A percentile compares a stretch with the other conserved stretches of the same genome.
These are phyloP conservation scores for Pelusios castaneus DNA, from an alignment of 2,113 vertebrate genomes.

Conservation along the genomic window DNA sequence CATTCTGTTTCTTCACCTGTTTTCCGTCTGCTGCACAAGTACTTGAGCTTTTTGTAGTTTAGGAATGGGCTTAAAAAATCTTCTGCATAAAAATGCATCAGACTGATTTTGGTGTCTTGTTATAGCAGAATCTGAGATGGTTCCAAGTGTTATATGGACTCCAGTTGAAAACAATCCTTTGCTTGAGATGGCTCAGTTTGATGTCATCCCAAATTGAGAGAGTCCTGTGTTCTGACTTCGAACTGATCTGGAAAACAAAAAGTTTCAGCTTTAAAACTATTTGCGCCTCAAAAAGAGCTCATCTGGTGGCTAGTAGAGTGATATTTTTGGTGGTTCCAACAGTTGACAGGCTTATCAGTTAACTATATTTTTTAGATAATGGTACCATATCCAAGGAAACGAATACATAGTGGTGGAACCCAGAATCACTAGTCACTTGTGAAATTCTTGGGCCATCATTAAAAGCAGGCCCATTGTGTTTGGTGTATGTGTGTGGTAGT, in stretches of 20 bases:
- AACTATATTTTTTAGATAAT: background rate
- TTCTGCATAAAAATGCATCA: background rate
- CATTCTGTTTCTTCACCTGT: conserved; percentile 4
- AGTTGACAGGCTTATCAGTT: background rate
- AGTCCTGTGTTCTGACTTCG: background rate
- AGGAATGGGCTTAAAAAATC: background rate
- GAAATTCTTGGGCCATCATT: background rate
- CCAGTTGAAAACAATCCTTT: background rate
- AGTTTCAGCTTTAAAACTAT: background rate
- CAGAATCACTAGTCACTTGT: background rate
- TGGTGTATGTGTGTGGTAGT: no score
- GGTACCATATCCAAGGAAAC: background rate
- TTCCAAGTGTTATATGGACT: background rate
- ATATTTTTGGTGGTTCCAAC: background rate
- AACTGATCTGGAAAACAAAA: background rate
- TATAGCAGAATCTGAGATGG: background rate
- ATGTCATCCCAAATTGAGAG: background rate
- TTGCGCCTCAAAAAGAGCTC: background rate
- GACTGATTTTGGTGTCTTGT: background rate
- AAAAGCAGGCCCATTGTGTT: background rate
- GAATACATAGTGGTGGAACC: background rate
- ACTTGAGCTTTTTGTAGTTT: conserved; percentile 30
- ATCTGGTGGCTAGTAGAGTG: background rate
- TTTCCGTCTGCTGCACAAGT: background rate
- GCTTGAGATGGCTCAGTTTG: background rate